Percentiles rank a stretch among this genome's conserved stretches.
phyloP scores from a whole-genome alignment of 2,113 vertebrate species.

The Grantiella picta region DNA sequence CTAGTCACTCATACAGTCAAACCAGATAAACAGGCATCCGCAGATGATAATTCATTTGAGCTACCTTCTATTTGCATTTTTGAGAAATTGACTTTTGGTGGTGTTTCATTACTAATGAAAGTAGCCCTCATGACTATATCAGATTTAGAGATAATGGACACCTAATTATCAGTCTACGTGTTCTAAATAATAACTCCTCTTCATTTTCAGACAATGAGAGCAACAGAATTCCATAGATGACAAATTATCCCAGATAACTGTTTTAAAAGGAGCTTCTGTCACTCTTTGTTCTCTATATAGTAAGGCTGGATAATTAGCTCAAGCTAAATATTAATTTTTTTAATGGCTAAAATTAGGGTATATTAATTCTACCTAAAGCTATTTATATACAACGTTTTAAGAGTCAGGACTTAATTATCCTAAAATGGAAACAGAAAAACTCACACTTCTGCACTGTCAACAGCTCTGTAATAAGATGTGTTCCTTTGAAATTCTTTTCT shows the following conservation, averaged over 20 bases:
- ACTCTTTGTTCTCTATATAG: background rate
- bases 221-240: background rate
- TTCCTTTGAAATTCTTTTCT: background rate
- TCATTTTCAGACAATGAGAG: background rate
- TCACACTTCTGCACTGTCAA: background rate
- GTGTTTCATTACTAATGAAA: background rate
- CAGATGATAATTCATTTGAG: background rate
- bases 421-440: background rate
- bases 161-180: background rate
- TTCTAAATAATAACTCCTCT: background rate
- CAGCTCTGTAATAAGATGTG: background rate
- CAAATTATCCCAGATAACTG: background rate
- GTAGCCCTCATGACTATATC: background rate
- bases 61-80: background rate
- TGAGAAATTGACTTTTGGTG: background rate
- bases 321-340: background rate
- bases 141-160: background rate
- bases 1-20: background rate
- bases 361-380: background rate
- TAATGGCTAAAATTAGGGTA: background rate
- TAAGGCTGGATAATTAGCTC: background rate
- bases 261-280: background rate
- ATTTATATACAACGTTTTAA: background rate
- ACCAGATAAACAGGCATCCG: background rate
- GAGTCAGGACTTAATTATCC: background rate